phyloP scores from a whole-genome alignment of 2,888 invertebrate species.

The Lepidochitona cinerea region DNA sequence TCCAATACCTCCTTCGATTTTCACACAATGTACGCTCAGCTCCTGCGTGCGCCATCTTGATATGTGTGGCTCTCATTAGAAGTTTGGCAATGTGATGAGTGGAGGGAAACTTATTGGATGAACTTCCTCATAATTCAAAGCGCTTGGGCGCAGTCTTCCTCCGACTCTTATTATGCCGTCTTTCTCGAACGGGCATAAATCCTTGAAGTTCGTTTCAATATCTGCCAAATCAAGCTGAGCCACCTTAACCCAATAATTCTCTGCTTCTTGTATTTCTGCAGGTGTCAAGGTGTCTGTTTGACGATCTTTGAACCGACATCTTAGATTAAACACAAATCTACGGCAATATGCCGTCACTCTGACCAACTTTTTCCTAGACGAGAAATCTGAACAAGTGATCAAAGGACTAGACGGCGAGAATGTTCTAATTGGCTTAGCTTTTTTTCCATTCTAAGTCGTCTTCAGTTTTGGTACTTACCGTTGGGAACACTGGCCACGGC shows the following conservation, averaged over 20 bases:
- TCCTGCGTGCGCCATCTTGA: background rate
- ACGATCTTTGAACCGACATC: background rate
- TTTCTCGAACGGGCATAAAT: background rate
- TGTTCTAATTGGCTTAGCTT: background rate
- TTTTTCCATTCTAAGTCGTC: no score
- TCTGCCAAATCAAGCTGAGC: background rate
- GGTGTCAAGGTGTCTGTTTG: background rate
- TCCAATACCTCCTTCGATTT: background rate
- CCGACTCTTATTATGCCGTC: background rate
- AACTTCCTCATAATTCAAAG: background rate
- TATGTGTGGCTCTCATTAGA: background rate
- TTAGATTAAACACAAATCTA: background rate
- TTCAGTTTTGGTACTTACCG: no score
- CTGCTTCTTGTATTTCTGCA: background rate
- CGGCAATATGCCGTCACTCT: background rate
- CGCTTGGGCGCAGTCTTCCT: background rate
- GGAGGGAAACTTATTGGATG: background rate
- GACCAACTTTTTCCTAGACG: background rate
- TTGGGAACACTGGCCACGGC: no score
- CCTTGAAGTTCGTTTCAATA: background rate
- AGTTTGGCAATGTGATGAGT: background rate
- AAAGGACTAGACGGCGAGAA: background rate
- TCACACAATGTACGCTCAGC: background rate
- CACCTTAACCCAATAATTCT: background rate
- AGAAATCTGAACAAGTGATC: background rate